phyloP scores from a whole-genome alignment of 2,888 invertebrate species.

The Epinotia demarniana region DNA sequence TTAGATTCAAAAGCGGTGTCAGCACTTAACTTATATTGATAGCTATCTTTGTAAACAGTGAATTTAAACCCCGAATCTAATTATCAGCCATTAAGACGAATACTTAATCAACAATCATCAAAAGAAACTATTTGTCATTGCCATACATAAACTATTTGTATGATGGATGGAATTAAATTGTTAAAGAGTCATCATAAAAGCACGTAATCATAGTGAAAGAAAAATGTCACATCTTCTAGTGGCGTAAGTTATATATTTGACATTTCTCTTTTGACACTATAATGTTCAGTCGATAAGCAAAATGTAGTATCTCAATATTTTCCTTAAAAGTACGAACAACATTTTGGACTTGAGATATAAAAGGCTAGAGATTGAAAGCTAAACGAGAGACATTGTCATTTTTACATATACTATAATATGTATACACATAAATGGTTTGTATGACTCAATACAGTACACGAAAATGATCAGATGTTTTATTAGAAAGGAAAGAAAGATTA shows the following conservation, averaged over 20 bases:
- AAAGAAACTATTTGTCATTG: constrained; percentile 62
- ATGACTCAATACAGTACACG: constrained; percentile 47
- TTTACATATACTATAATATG: constrained; percentile 60
- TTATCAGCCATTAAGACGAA: constrained; percentile 53
- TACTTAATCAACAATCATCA: constrained; percentile 58
- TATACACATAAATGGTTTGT: constrained; percentile 63
- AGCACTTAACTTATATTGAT: constrained; percentile 35
- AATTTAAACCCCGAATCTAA: constrained; percentile 35
- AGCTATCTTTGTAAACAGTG: constrained; percentile 28
- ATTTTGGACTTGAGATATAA: constrained; percentile 2
- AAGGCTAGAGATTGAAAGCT: constrained; percentile 47
- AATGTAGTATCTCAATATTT: background rate
- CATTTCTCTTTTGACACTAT: background rate
- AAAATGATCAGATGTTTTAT: constrained; percentile 1
- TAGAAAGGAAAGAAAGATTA: background rate
- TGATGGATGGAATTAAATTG: constrained; percentile 69
- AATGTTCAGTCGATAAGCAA: background rate
- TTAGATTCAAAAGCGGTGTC: constrained; percentile 26
- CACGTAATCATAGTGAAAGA: background rate
- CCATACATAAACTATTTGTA: constrained; percentile 49
- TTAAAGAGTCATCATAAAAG: constrained; percentile 52
- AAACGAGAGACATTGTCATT: constrained; percentile 67
- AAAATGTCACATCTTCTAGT: constrained; percentile 8
- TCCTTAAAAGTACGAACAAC: background rate
- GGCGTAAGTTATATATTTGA: background rate